phyloP scores from a whole-genome alignment of 2,113 vertebrate genomes.

The Psilopogon haemacephalus region DNA sequence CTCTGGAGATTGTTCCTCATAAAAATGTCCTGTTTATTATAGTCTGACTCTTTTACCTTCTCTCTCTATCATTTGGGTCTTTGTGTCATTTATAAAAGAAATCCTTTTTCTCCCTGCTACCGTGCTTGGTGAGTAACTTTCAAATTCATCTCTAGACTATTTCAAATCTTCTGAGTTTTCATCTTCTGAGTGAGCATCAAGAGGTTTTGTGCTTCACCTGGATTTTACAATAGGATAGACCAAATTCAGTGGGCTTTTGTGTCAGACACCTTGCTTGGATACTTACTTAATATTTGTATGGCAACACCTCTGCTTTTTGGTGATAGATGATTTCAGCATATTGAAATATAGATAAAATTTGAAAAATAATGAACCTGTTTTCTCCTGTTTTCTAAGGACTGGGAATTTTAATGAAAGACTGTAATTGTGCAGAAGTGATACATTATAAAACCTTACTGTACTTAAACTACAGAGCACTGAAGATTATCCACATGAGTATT shows the following conservation, averaged over 20 bases:
- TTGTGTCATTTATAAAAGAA: not conserved
- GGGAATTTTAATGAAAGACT: slow-evolving; percentile 18
- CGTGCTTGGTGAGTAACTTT: not conserved
- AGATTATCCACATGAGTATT: slow-evolving; percentile 17
- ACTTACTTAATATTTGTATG: not conserved
- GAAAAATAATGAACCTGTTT: not conserved
- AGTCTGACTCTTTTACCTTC: not conserved
- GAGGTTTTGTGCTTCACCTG: not conserved
- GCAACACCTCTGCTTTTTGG: not conserved
- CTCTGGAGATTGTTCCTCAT: not conserved
- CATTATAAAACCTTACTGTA: not conserved
- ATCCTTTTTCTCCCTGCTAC: not conserved
- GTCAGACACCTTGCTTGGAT: not conserved
- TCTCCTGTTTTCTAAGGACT: not conserved
- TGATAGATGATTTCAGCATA: not conserved
- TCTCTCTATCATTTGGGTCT: not conserved
- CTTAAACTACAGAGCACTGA: not conserved
- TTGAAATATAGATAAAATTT: not conserved
- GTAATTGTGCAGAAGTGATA: not conserved
- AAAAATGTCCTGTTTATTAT: not conserved
- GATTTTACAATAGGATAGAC: not conserved
- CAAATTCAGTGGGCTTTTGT: not conserved
- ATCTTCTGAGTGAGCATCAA: not conserved
- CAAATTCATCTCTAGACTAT: not conserved
- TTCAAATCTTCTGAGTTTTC: not conserved